phyloP scores from a whole-genome alignment of 2,113 vertebrate species.

The Neomonachus schauinslandi region DNA sequence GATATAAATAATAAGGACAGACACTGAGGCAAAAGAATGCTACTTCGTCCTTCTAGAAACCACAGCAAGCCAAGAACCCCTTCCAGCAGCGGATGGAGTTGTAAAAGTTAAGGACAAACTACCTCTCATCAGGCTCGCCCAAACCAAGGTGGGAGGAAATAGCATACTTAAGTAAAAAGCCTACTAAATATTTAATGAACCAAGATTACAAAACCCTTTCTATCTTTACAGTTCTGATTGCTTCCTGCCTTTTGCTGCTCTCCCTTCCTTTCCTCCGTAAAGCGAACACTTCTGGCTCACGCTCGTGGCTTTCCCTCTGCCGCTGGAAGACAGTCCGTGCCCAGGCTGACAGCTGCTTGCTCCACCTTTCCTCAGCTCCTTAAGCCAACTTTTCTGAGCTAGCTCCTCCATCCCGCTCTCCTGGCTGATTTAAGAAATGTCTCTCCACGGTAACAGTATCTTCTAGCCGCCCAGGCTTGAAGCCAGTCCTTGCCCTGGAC shows the following conservation, averaged over 20 bases:
- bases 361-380: background rate
- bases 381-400: background rate
- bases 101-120: background rate
- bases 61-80: background rate
- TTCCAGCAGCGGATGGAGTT: background rate
- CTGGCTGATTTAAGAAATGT: background rate
- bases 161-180: constrained; percentile 46
- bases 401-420: background rate
- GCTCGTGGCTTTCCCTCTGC: background rate
- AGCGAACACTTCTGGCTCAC: rapidly evolving
- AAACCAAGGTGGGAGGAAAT: constrained; percentile 18
- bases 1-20: background rate
- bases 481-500: rapidly evolving
- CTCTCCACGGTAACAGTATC: too few relatives aligned
- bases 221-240: constrained; percentile 41
- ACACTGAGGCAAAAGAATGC: background rate
- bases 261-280: background rate
- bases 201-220: background rate
- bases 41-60: background rate
- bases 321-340: rapidly evolving
- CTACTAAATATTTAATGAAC: constrained; percentile 72
- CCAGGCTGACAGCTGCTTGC: background rate
- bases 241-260: constrained; percentile 60
- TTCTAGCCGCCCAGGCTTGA: background rate
- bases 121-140: rapidly evolving